Evolutionary conservation across 2,113 vertebrate genomes (phyloP), one percentile per base, ranked within the genome.

Genomic region (Gavia stellata): DNA sequence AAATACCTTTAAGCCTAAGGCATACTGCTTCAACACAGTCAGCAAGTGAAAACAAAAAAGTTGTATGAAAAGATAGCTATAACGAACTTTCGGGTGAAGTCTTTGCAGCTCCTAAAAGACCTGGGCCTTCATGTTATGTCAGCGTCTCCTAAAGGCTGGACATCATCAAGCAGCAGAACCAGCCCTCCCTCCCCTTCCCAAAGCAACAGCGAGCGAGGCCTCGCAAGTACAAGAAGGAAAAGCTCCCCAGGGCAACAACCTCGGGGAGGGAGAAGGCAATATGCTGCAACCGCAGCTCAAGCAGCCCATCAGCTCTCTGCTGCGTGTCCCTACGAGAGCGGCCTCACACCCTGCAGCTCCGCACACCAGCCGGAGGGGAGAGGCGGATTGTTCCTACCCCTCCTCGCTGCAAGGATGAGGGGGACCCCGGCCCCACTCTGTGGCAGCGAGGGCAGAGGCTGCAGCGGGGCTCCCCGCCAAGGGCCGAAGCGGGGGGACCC

Each of bases 61-160:
- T 15, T 49, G 31, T 3, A 31, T 1, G 13, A 63, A 56, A 59
- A 62, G 4, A 67, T 0, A 66, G 5, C 47, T 13, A 2, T 1
- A 36, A 67, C 0, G 3, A 91, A 36, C 36, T 87, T 72, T 28
- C 0, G 0, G 56, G 28, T 61, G 12, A 79, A 78, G 6, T 1
- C 62, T 75, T 16, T 14, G 26, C 49, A 67, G 3, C 18, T 71
- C 55, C 58, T 19, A 20, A 17, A n/a, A 44, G 28, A 31, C 28
- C 0, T 7, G 8, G 12, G 15, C 78, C 58, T 87, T 61, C 25
- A 0, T 0, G 2, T 24, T 58, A 38, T 8, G 12, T 23, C 38
- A 45, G 42, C 28, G 47, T 38, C 38, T 58, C 36, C 50, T 24
- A 28, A 25, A 23, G 23, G 14, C 61, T 34, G 21, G 28, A 1